Base-by-base conservation (phyloP, 2,797 vertebrate genomes). In the Tenualosa ilisha region DNA sequence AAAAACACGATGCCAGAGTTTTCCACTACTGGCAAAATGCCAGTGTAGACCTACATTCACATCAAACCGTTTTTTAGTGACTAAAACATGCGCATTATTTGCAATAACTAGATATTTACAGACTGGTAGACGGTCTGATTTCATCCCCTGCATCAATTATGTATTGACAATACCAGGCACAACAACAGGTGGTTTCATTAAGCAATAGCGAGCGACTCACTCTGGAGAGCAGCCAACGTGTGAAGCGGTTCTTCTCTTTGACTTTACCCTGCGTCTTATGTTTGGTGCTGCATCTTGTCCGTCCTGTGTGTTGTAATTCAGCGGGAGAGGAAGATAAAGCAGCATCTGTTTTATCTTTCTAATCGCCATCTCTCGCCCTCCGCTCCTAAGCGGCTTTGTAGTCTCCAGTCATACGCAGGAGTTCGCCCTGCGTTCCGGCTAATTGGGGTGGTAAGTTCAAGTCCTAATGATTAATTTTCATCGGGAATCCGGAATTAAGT, bases 381-480 rank as follows among this genome's bases (percentile, higher is more conserved):
- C 26, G n/a, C 61, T 65, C 31, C 24, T 65, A 68, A 68, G 26
- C 24, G 8, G 65, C 65, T 72, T 72, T 37, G 15, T 17, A 5
- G 53, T 56, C 53, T 56, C 53, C 53, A 56, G 20, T 56, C 53
- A 56, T 15, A 56, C 53, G 53, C 53, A 20, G 15, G 53, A 56
- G 53, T 56, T 56, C 15, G 17, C 15, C 53, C 53, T 56, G 15
- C 53, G 53, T 56, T 56, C 53, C 53, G 53, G 53, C 15, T 56
- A 56, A 56, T 56, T 56, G 65, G 63, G 8, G 61, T 63, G 61
- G 61, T 63, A 72, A 37, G 26, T 37, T 72, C 31, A 72, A 72
- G 26, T 72, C 26, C 12, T 72, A 72, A 72, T 72, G 26, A 72
- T 65, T 65, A 65, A 65, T 72, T 72, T 72, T 68, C 63, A 37